Conservation (phyloP, 2,888 invertebrate species). For the Orthosia gothica region DNA sequence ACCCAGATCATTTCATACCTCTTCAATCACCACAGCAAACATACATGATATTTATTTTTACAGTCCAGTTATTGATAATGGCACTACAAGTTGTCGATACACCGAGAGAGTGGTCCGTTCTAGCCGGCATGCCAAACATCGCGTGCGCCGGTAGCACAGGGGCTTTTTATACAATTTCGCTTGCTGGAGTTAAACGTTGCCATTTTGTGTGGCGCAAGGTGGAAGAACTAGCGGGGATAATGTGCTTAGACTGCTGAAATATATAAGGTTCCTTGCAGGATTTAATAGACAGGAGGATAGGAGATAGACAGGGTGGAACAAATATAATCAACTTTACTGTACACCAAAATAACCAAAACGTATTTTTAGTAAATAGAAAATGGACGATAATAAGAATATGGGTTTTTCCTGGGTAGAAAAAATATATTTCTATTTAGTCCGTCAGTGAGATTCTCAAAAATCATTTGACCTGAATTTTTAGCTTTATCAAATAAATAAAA, state of each 20-base stretch:
- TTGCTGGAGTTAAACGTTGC: conserved; percentile 69
- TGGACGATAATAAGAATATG: no score
- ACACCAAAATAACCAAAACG: not conserved
- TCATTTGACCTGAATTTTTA: no score
- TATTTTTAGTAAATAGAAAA: not conserved
- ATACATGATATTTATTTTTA: conserved; percentile 18
- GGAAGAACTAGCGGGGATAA: conserved; percentile 8
- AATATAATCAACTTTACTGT: not conserved
- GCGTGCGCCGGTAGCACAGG: conserved; percentile 68
- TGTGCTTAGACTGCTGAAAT: not conserved
- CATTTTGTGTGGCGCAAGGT: conserved; percentile 66
- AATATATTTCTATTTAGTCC: no score
- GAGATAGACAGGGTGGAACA: not conserved
- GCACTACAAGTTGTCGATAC: conserved; percentile 52
- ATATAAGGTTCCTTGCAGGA: not conserved
- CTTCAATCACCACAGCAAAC: not conserved
- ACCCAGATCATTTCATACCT: not conserved
- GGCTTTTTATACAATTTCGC: conserved; percentile 74
- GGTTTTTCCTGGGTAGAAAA: no score
- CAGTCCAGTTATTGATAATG: conserved; percentile 50
- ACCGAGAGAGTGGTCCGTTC: conserved; percentile 53
- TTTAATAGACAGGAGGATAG: no score
- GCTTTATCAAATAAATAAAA: no score
- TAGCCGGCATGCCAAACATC: conserved; percentile 64
- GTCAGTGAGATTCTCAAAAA: no score